Conservation (phyloP, 2,888 invertebrate species). For the Galeruca laticollis region DNA sequence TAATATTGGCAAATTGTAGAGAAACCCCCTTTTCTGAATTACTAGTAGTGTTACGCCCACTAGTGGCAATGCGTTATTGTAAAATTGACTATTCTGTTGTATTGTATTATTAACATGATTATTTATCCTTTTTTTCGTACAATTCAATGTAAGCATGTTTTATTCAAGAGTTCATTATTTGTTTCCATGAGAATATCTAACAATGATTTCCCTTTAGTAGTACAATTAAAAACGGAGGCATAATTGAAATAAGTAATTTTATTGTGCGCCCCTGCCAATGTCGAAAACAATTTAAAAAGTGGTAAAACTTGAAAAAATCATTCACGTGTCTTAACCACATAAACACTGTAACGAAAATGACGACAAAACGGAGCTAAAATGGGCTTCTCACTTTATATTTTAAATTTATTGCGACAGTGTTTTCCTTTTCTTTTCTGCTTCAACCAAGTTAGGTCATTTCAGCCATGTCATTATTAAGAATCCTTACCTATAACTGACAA, state of each 20-base stretch:
- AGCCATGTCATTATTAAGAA: constrained; percentile 52
- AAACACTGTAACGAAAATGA: constrained; percentile 61
- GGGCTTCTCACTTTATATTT: constrained; percentile 61
- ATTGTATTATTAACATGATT: too few relatives aligned
- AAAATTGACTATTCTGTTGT: too few relatives aligned
- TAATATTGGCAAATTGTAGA: too few relatives aligned
- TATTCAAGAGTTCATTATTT: too few relatives aligned
- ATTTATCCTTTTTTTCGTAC: too few relatives aligned
- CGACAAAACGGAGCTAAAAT: constrained; percentile 55
- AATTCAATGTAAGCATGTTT: too few relatives aligned
- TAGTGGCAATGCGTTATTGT: too few relatives aligned
- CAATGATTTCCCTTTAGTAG: not conserved
- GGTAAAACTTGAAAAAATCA: constrained; percentile 28
- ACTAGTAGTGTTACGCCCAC: too few relatives aligned
- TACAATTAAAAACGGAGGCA: too few relatives aligned
- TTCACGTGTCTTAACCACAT: constrained; percentile 50
- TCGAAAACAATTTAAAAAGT: constrained; percentile 33
- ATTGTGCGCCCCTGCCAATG: constrained; percentile 20
- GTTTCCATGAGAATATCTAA: not conserved
- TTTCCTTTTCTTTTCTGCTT: constrained; percentile 55
- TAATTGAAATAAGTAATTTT: not conserved
- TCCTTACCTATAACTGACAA: constrained; percentile 48
- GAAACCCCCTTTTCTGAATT: too few relatives aligned
- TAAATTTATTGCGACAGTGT: constrained; percentile 58
- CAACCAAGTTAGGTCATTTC: constrained; percentile 51